Base-by-base conservation (phyloP, 2,888 invertebrate genomes). In the Chalcis sispes region DNA sequence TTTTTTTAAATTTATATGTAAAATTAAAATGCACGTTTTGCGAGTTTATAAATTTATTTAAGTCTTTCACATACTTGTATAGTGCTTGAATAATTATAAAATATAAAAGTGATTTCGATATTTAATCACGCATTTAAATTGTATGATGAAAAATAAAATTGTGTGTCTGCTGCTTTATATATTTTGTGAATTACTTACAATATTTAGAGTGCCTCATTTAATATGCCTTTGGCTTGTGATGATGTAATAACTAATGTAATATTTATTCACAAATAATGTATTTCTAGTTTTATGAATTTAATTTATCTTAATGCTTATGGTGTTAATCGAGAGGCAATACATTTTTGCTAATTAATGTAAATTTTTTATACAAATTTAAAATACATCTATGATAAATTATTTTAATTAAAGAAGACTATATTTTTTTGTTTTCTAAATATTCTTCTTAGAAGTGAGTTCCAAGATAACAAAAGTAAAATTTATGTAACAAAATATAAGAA, bases 201-300 rank as follows among this genome's bases (percentile, higher is more conserved):
- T 85, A 85, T 84, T 85, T 82, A 80, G 81, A 83, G 81, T 81
- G 78, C 83, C 82, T 83, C 77, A 78, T 79, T 82, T 23, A 71
- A 79, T 66, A 52, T 82, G 81, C 80, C 80, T 83, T 83, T 82
- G 82, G 84, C 83, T 85, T 85, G 84, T 84, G 85, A 72, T 50
- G 85, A 72, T 50, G 58, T 65, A 46, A 13, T 58, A 15, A 25
- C 48, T 40, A 66, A 23, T 27, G 2, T 50, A 15, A 8, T 50
- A 20, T 50, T 36, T 23, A 46, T 32, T 62, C 1, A 62, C 42
- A 25, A 3, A 54, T 62, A 27, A 71, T 20, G n/a, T 54, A 2
- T 18, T 52, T 71, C n/a, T 62, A 62, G 27, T 25, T 62, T 29
- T 46, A 50, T 58, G 15, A 23, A 52, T 70, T 50, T 70, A 25